phyloP scores from a whole-genome alignment of 2,113 vertebrate species.

The Scortum barcoo region DNA sequence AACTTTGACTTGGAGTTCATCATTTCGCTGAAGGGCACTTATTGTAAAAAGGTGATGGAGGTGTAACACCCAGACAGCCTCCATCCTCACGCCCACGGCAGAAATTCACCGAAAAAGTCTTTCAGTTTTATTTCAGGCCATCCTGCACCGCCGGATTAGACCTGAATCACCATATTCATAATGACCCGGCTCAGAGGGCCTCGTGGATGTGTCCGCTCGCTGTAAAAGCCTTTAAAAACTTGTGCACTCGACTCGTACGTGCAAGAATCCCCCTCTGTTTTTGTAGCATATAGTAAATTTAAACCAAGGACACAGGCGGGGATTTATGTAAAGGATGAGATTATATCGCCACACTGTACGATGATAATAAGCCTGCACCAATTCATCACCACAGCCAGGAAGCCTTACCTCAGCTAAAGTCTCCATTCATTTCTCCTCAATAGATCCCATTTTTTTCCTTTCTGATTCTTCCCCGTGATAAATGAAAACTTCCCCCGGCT shows the following conservation, averaged over 20 bases:
- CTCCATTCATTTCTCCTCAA: conserved; percentile 69
- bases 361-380: conserved; percentile 70
- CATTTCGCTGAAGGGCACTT: not conserved
- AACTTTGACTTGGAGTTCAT: not conserved
- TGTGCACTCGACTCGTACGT: not conserved
- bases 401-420: conserved; percentile 74
- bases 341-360: conserved; percentile 63
- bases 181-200: not conserved
- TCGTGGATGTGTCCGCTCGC: not conserved
- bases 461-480: conserved; percentile 59
- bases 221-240: not conserved
- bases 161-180: not conserved
- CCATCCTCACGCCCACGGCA: not conserved
- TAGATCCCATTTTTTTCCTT: conserved; percentile 8
- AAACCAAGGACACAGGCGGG: conserved; percentile 63
- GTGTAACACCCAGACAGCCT: not conserved
- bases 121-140: not conserved
- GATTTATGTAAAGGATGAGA: conserved; percentile 69
- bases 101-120: not conserved
- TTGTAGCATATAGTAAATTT: conserved; percentile 54
- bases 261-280: conserved; percentile 20
- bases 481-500: conserved; percentile 54
- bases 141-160: not conserved
- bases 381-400: conserved; percentile 69
- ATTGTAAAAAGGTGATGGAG: not conserved